Conservation (phyloP, 2,888 invertebrate genomes). For the Diploptera punctata region DNA sequence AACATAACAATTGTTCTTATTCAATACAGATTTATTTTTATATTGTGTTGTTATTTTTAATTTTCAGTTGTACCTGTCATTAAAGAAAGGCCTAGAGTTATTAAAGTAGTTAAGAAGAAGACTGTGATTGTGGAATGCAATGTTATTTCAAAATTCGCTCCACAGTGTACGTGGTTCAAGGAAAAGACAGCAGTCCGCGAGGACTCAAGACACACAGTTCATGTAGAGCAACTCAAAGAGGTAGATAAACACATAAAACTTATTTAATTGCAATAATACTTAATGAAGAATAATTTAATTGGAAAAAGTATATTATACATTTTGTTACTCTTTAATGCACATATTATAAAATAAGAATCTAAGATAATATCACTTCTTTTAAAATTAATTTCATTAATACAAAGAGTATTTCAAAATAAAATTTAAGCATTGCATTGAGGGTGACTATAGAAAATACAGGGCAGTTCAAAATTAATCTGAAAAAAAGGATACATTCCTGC, state of each 20-base stretch:
- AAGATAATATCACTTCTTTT: too few relatives aligned
- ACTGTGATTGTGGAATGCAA: conserved; percentile 93
- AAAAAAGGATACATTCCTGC: too few relatives aligned
- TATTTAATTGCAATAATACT: too few relatives aligned
- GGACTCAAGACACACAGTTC: conserved; percentile 76
- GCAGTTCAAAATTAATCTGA: too few relatives aligned
- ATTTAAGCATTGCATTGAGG: too few relatives aligned
- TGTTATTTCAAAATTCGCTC: conserved; percentile 92
- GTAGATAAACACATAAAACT: too few relatives aligned
- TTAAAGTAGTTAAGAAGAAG: conserved; percentile 90
- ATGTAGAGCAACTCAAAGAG: conserved; percentile 80
- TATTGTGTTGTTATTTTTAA: conserved; percentile 26
- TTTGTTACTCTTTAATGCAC: not conserved
- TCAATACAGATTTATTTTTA: not conserved
- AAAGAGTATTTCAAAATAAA: too few relatives aligned
- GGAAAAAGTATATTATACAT: too few relatives aligned
- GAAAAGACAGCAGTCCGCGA: conserved; percentile 80
- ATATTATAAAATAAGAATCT: too few relatives aligned
- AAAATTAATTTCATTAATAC: too few relatives aligned
- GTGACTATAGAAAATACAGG: too few relatives aligned
- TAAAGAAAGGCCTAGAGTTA: conserved; percentile 89
- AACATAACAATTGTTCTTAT: not conserved
- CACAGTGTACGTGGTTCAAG: conserved; percentile 93
- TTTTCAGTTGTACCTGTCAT: conserved; percentile 87
- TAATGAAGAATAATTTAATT: too few relatives aligned